Evolutionary conservation across 2,888 invertebrate species (phyloP).

Genomic region (Chrysolina haemoptera): DNA sequence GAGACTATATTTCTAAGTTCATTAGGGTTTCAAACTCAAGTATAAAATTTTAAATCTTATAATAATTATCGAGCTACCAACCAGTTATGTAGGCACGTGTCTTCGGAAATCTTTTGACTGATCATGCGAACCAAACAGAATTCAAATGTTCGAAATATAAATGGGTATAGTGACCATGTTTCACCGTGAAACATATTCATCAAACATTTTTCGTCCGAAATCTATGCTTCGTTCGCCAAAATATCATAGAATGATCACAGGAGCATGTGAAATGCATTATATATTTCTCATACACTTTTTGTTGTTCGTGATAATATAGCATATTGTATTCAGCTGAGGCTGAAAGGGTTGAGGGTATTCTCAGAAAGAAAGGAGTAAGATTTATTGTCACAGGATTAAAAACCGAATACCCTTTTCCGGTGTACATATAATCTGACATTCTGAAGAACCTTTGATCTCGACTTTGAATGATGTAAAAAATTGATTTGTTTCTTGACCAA

Average conservation of each 20-base stretch:
- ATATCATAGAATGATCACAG: constrained; percentile 36
- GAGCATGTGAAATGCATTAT: constrained; percentile 33
- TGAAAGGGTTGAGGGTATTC: constrained; percentile 30
- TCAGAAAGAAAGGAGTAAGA: constrained; percentile 26
- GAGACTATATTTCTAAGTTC: too few relatives aligned
- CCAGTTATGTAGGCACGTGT: constrained; percentile 35
- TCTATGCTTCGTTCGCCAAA: constrained; percentile 32
- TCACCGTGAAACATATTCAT: background rate
- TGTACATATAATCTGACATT: constrained; percentile 44
- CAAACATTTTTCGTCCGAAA: background rate
- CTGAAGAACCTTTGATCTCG: constrained; percentile 38
- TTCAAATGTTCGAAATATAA: background rate
- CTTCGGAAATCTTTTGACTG: constrained; percentile 40
- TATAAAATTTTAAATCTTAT: too few relatives aligned
- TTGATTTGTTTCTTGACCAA: background rate
- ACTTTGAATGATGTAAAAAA: background rate
- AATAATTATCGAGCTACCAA: background rate
- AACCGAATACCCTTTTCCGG: constrained; percentile 49
- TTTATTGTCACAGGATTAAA: constrained; percentile 48
- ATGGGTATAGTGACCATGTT: background rate
- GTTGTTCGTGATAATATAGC: constrained; percentile 25
- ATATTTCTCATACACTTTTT: constrained; percentile 35
- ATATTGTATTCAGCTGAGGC: constrained; percentile 20
- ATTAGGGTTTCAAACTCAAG: too few relatives aligned
- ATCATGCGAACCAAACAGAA: constrained; percentile 24